Evolutionary conservation across 2,113 vertebrate genomes (phyloP), one percentile per base, ranked within the genome.

Genomic region (Pseudopodoces humilis): DNA sequence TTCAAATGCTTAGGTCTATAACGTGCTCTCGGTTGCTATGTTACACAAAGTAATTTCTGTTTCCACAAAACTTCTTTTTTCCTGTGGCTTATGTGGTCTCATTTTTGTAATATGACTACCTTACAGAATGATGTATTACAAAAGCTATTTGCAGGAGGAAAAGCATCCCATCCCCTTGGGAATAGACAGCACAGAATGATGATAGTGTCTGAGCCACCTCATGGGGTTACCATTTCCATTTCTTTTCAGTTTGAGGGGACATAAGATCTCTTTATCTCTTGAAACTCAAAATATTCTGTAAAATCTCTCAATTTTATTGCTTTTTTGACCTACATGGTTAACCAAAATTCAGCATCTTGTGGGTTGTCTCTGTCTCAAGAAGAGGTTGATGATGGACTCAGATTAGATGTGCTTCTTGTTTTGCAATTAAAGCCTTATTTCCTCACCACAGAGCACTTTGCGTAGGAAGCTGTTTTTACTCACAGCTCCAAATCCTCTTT

Each of bases 321-420:
- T 92, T 95, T 96, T 93, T 78, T 92, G 80, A 94, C 92, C 95
- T 93, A 96, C 28, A 91, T 94, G 90, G 86, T 97, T 95, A 95
- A 97, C 83, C 83, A 88, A 83, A 75, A 37, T 33, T 92, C 79
- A 83, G 43, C 68, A 81, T 83, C 60, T 64, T 88, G 96, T 92
- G 91, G 86, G 71, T 74, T 94, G 46, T 83, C 16, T 77, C n/a
- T 93, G 2, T 69, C 79, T 90, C 6, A 7, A 70, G 68, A 43
- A 94, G 70, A 65, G 47, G 33, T 39, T 92, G 83, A 80, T 94
- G 50, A 72, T 83, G 37, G 43, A 39, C 63, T 86, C 55, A 95
- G 88, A 81, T 90, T 86, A 56, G 60, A 83, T 92, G 55, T 4
- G 11, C 23, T 63, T 86, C 76, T 83, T 74, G 76, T 92, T 95